Conservation (phyloP, 2,888 invertebrate genomes). For the Drosophila leonis region DNA sequence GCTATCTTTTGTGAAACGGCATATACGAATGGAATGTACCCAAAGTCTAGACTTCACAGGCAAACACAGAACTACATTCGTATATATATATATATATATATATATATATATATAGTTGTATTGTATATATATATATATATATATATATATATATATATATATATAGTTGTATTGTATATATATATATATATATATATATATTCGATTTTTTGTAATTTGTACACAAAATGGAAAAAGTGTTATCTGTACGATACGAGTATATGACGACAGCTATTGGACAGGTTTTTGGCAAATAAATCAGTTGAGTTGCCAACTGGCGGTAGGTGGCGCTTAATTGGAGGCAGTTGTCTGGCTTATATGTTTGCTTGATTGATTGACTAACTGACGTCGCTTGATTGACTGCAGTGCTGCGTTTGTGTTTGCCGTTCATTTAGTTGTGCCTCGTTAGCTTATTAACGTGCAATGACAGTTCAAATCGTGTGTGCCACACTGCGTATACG, state of each 20-base stretch:
- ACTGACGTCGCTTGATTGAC: constrained; percentile 20
- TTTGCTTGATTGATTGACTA: constrained; percentile 29
- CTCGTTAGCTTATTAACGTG: constrained; percentile 1
- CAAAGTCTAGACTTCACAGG: too few species aligned
- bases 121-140: not conserved
- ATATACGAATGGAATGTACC: too few species aligned
- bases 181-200: not conserved
- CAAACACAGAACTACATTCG: too few species aligned
- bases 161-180: too few species aligned
- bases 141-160: not conserved
- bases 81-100: too few species aligned
- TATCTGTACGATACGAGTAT: not conserved
- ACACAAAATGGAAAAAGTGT: too few species aligned
- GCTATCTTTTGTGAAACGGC: too few species aligned
- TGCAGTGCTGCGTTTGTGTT: constrained; percentile 6
- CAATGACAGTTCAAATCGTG: not conserved
- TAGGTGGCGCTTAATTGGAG: not conserved
- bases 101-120: too few species aligned
- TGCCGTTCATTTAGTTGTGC: constrained; percentile 4
- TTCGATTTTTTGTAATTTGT: not conserved
- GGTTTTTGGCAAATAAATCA: constrained; percentile 37
- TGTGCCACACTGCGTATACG: constrained; percentile 31
- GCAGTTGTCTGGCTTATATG: constrained; percentile 28
- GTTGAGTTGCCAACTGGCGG: constrained; percentile 13
- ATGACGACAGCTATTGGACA: not conserved